Base-by-base conservation (phyloP, 2,888 invertebrate species). In the Odontomyia ornata region DNA sequence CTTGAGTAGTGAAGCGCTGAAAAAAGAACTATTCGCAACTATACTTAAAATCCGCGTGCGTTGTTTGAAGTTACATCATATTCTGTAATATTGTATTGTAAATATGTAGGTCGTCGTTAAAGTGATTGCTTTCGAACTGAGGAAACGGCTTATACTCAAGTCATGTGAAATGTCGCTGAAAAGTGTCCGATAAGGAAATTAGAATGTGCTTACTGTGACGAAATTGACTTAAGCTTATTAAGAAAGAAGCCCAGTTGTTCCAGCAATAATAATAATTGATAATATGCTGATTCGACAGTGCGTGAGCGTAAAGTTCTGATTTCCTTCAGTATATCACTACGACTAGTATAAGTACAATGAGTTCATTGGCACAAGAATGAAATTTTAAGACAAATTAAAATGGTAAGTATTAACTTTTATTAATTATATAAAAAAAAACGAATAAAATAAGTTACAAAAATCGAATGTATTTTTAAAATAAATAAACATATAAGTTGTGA, bases 301-400 rank as follows among this genome's bases (percentile, higher is more conserved):
- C 47, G 69, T 69, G 69, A n/a, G 18, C 18, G 25, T 2, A 15
- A 13, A 65, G 21, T 21, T 47, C 47, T 46, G 46, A 69, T 69
- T 65, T 47, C n/a, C 25, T 36, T 36, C 36, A 36, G 36, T 36
- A 36, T 3, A 5, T 36, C 9, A 36, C 36, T 25, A 4, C 18
- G 27, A 69, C 13, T 18, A 36, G 21, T 23, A 18, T 46, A 36
- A 47, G 46, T 46, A 69, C 69, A 47, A 69, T 69, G 69, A 69
- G 69, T 47, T 69, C 46, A 47, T 43, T 46, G 69, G 69, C 69
- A 47, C 69, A 69, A 69, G 36, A 11, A 25, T 65, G 36, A 60
- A 3, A 46, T 23, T 46, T 69, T 69, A 69, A 30, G 47, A 69
- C 9, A 23, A 5, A 47, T 15, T 69, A 69, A 46, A 69, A 69